Evolutionary conservation across 2,888 invertebrate species (phyloP), one percentile per base, ranked within the genome.

Genomic region (Agrilus cyanescens): DNA sequence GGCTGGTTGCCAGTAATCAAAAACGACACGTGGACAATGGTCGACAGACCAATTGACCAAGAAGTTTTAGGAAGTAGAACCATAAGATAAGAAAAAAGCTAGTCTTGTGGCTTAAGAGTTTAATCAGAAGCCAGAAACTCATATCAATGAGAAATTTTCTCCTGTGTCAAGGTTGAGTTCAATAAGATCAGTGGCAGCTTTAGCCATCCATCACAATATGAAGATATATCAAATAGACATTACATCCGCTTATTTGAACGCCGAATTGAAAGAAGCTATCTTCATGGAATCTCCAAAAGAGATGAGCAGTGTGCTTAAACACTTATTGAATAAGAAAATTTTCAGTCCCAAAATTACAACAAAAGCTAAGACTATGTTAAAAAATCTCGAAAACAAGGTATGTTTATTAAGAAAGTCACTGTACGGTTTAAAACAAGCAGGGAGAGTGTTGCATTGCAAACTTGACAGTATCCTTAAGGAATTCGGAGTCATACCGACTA

Each of bases 61-160:
- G 25, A 33, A 12, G 25, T 42, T 10, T 32, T 42, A 15, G 32
- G 44, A 12, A 41, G 41, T n/a, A 3, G 37, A 6, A 30, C 37
- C n/a, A 25, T 40, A 10, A 4, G 50, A 51, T 30, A 42, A 43
- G 31, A 44, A 49, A 32, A 53, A 52, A 35, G 50, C 51, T 5
- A 35, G 51, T 29, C 7, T 55, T 4, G 51, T 53, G 2, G 53
- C 53, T 4, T 37, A 38, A 25, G 51, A 46, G 2, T 53, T 46
- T 14, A 32, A 45, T 10, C 52, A 54, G 41, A 37, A 43, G 20
- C 47, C 48, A 5, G 50, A 53, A 6, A 42, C 50, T 7, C 48
- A 54, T 32, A 53, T 46, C 40, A 32, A 40, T 6, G 46, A 51
- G 30, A 54, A 46, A 8, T 53, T 49, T 31, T 45, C 50, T 15